Conservation (phyloP, 2,888 invertebrate genomes). For the Himalopsyche anomala region DNA sequence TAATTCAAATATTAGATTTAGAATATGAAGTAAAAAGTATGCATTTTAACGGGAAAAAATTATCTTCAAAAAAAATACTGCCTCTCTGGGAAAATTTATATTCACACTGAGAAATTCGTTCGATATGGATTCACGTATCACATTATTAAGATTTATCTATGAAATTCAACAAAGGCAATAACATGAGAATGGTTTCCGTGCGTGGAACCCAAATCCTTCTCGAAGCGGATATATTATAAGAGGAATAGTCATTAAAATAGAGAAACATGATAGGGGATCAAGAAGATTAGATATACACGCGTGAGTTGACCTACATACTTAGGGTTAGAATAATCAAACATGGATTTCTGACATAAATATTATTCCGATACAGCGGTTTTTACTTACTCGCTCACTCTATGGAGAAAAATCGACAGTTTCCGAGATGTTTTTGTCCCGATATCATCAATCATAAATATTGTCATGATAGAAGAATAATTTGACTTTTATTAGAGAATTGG, state of each 20-base stretch:
- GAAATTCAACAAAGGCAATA: slow-evolving; percentile 42
- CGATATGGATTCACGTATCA: slow-evolving; percentile 31
- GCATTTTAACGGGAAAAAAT: neutral
- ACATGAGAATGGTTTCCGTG: slow-evolving; percentile 40
- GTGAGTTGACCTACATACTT: slow-evolving; percentile 40
- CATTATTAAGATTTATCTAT: slow-evolving; percentile 39
- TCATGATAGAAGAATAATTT: too few species aligned
- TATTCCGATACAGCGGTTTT: neutral
- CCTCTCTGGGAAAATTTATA: neutral
- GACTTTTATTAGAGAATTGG: too few species aligned
- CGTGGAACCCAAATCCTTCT: slow-evolving; percentile 38
- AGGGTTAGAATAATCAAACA: slow-evolving; percentile 30
- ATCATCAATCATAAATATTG: too few species aligned
- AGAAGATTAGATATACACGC: slow-evolving; percentile 25
- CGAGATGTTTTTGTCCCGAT: too few species aligned
- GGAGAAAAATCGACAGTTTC: neutral
- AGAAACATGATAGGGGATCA: slow-evolving; percentile 43
- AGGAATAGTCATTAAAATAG: slow-evolving; percentile 43
- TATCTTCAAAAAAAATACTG: neutral
- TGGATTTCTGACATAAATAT: slow-evolving; percentile 9
- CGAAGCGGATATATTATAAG: slow-evolving; percentile 28
- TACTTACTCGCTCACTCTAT: neutral
- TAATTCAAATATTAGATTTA: too few species aligned
- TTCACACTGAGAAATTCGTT: slow-evolving; percentile 36
- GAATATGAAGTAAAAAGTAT: too few species aligned